Evolutionary conservation across 2,888 invertebrate species (phyloP).

Genomic region (Rhyacophila evoluta): DNA sequence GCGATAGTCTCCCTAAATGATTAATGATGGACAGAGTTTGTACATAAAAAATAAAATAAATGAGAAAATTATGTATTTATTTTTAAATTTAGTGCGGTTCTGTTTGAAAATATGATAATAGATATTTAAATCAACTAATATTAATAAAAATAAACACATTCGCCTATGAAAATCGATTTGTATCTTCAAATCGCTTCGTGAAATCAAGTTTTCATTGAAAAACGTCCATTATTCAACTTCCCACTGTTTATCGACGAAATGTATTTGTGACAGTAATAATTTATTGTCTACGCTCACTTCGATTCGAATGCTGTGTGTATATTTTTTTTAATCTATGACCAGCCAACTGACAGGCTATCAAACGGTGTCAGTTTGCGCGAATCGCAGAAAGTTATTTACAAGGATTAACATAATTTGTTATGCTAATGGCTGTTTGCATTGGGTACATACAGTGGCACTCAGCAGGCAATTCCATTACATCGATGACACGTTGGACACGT

Average conservation of each 20-base stretch:
- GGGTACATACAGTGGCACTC: slow-evolving; percentile 6
- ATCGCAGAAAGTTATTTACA: not conserved
- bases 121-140: not conserved
- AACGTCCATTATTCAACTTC: not conserved
- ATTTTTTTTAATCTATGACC: slow-evolving; percentile 15
- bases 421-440: slow-evolving; percentile 39
- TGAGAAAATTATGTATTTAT: too few relatives aligned
- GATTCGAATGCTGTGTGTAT: not conserved
- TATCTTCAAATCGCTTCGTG: not conserved
- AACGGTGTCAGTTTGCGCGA: slow-evolving; percentile 55
- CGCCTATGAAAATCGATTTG: too few relatives aligned
- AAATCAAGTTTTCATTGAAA: slow-evolving; percentile 12
- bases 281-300: slow-evolving; percentile 3
- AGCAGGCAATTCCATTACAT: not conserved
- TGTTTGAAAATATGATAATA: not conserved
- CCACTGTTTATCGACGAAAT: not conserved
- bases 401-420: slow-evolving; percentile 35
- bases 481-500: not conserved
- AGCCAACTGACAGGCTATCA: slow-evolving; percentile 61
- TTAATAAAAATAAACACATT: not conserved
- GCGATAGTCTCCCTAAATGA: too few relatives aligned
- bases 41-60: too few relatives aligned
- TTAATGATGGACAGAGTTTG: too few relatives aligned
- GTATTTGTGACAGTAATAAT: not conserved
- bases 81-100: not conserved